These are phyloP conservation scores for Aphelinus certus DNA, from an alignment of 1,140 invertebrate genomes.

Conservation along the genomic window DNA sequence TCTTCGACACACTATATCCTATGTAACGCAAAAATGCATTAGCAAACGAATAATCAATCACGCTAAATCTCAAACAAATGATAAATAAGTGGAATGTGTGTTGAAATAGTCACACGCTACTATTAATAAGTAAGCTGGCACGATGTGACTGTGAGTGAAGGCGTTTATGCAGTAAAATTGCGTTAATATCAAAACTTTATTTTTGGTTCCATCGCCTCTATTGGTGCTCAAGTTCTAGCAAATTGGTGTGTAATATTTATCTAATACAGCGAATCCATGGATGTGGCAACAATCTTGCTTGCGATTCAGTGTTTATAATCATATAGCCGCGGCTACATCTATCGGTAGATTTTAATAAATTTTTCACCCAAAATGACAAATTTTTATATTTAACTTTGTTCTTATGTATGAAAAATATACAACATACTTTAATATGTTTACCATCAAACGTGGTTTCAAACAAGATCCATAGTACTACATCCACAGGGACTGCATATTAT, in stretches of 20 bases:
- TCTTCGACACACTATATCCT: not conserved
- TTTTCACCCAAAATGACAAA: too few species aligned
- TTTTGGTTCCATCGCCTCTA: conserved; percentile 44
- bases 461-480: not conserved
- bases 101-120: not conserved
- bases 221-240: conserved; percentile 43
- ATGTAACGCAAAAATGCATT: not conserved
- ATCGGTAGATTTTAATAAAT: too few species aligned
- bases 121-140: conserved; percentile 21
- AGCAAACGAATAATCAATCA: conserved; percentile 23
- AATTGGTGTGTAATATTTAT: conserved; percentile 24
- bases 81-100: conserved; percentile 11
- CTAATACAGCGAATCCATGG: not conserved
- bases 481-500: not conserved
- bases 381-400: too few species aligned
- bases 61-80: conserved; percentile 33
- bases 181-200: conserved; percentile 18
- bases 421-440: too few species aligned
- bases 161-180: conserved; percentile 2
- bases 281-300: too few species aligned
- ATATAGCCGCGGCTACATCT: too few species aligned
- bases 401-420: too few species aligned
- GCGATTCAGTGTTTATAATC: too few species aligned
- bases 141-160: conserved; percentile 2
- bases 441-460: too few species aligned